Evolutionary conservation across 2,113 vertebrate species (phyloP), one percentile per base, ranked within the genome.

Genomic region (Camelus dromedarius): DNA sequence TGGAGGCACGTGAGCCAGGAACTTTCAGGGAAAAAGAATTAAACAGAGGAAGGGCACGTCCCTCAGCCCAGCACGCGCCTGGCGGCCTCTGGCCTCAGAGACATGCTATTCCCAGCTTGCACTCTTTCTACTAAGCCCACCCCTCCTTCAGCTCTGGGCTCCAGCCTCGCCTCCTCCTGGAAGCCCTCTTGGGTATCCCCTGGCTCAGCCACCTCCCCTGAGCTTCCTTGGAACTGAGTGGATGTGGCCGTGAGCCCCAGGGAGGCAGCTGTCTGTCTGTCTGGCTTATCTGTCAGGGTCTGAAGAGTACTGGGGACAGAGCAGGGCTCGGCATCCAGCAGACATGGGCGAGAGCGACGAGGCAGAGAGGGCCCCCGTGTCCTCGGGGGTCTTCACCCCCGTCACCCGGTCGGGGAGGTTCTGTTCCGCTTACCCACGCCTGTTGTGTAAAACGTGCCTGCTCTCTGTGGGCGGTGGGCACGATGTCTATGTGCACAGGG

Each of bases 11-110:
- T 4, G n/a, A 58, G 67, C 50, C 58, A 46, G 24, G 75, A 10
- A 10, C 38, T 3, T 18, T 5, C 7, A 35, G 13, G 6, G 30
- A n/a, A 8, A 28, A 15, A 20, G 73, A 6, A 7, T 11, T 2
- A 1, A 18, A 18, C 8, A 20, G 1, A 1, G 1, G 73, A 48
- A 62, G 30, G 46, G 18, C 22, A 3, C 0, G 0, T 8, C n/a
- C 28, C 15, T 8, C 6, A 11, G n/a, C 26, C 64, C 3, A 8
- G 38, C 1, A 0, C 2, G 42, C 0, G 6, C 81, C 35, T 30
- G 10, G 26, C 0, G 0, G 13, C 42, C 72, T 73, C 15, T 80
- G 22, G 24, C 10, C 15, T 3, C 10, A 3, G 42, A n/a, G 54
- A 26, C 58, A 10, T 4, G 5, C 20, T 0, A 7, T 24, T 32